These are phyloP conservation scores for Astur gentilis DNA, from an alignment of 2,113 vertebrate species.

Conservation along the genomic window DNA sequence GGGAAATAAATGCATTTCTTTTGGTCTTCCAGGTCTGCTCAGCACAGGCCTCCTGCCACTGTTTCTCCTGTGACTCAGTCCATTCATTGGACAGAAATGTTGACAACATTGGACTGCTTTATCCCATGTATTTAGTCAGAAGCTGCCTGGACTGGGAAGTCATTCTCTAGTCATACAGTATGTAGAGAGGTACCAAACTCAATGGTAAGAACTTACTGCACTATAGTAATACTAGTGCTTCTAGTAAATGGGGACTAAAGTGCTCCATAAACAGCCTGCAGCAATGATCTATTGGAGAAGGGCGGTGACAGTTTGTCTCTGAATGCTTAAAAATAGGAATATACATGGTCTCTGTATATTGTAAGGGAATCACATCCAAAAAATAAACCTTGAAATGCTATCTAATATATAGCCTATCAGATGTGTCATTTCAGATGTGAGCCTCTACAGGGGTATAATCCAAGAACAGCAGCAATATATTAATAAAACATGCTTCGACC, in stretches of 20 bases:
- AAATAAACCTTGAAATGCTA: not conserved
- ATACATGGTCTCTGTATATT: not conserved
- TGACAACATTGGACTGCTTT: not conserved
- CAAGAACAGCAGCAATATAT: conserved; percentile 61
- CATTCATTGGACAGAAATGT: not conserved
- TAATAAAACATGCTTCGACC: conserved; percentile 13
- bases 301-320: not conserved
- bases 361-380: not conserved
- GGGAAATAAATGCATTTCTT: not conserved
- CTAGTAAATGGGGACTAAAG: not conserved
- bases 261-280: not conserved
- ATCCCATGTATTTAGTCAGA: not conserved
- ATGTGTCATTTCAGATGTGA: conserved; percentile 23
- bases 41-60: not conserved
- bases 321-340: not conserved
- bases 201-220: not conserved
- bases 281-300: not conserved
- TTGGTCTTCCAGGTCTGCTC: not conserved
- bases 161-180: not conserved
- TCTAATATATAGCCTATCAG: not conserved
- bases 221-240: not conserved
- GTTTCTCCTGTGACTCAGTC: not conserved
- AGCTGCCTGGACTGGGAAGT: not conserved
- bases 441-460: conserved; percentile 24
- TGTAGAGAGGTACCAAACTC: not conserved